Evolutionary conservation across 2,888 invertebrate species (phyloP), one percentile per base, ranked within the genome.

Genomic region (Amiota minor): DNA sequence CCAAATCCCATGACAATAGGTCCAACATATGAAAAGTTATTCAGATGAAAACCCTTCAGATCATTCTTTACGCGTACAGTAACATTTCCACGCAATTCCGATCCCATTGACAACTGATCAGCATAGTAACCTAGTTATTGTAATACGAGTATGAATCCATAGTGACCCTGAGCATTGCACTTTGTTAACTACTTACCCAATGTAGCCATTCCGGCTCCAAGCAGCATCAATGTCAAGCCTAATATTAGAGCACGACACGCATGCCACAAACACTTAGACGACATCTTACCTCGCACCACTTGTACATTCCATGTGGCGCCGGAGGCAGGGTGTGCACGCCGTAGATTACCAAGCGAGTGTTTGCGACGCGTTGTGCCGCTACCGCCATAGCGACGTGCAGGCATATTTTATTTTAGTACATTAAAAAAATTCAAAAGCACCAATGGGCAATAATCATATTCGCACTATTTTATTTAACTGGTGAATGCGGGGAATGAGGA

Each of bases 1-100:
- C 98, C 98, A 76, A 98, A 94, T 47, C 98, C 98, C 98, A 98
- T 98, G 71, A 98, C 95, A 78, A 98, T 96, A 1, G 98, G 98
- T 0, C 98, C 98, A n/a, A 97, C 95, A 89, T 98, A 98, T 0
- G 97, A 96, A 71, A 98, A 91, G 88, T 96, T 96, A 90, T 96
- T 96, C 78, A 96, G 92, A 87, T 96, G 96, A 88, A 95, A 95
- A 16, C 95, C 95, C 56, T 95, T 92, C 9, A 95, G 93, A 88
- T 96, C 95, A 86, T 95, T 95, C 90, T 95, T 95, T 35, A 95
- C 94, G 47, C 93, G 92, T 65, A 95, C 91, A 0, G 95, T 95
- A 46, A 94, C 92, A 89, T 95, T 95, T 45, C 95, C 95, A 71
- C 95, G 92, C 71, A 95, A 91, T 88, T 95, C 96, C 82, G 95